Evolutionary conservation across 2,113 vertebrate species (phyloP), one percentile per base, ranked within the genome.

Genomic region (Cynocephalus volans): DNA sequence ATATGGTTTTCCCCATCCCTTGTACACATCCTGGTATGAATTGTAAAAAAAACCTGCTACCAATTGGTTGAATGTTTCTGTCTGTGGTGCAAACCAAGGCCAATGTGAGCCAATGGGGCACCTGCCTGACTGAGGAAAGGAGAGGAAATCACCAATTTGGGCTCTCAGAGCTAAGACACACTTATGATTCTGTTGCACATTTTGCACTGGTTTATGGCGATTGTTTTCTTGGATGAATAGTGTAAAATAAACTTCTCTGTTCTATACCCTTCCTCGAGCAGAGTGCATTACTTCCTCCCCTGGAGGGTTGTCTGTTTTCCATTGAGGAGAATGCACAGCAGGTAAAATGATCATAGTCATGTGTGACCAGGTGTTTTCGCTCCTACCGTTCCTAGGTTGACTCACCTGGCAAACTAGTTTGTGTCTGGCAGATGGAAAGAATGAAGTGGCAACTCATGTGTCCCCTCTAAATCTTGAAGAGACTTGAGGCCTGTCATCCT

Each of bases 11-110:
- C 93, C 96, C 97, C 91, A 67, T 94, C 95, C 97, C 98, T 97
- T 98, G 96, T 98, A 90, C 97, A 97, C 95, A 93, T 98, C 98
- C 97, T 98, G 92, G 94, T 98, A 96, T 94, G 96, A 98, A 98
- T 96, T 97, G 95, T 98, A 97, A 97, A 97, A 98, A 97, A 96
- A 92, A 96, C 97, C 97, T 98, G 97, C 93, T 97, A 97, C 97
- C 93, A 94, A 67, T 95, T 97, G 98, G 98, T 85, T 88, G 96
- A 98, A 95, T 98, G 92, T 97, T 98, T 98, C 98, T 98, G 98
- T 98, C 93, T 93, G 91, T 75, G 95, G 98, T 98, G 97, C 91
- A 90, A 88, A 96, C 94, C 41, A 6, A 98, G 97, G 97, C 90
- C 83, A 94, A 92, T 96, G 8, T 95, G 75, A 82, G 95, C 96